These are phyloP conservation scores for Piaya cayana DNA, from an alignment of 2,113 vertebrate genomes.

Conservation along the genomic window DNA sequence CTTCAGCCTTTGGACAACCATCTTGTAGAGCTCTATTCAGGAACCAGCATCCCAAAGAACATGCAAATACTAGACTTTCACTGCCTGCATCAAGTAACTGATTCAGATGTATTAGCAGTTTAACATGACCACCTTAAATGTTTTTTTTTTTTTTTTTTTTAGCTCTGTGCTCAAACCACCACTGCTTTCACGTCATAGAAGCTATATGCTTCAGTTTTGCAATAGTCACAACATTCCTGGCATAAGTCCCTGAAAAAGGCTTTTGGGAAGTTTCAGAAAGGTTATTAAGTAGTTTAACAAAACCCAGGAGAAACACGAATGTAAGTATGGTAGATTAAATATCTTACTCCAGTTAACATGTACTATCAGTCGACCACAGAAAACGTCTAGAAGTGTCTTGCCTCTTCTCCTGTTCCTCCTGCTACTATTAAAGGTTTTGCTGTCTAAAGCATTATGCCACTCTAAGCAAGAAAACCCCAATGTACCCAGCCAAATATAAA, in stretches of 20 bases:
- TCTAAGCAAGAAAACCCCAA: background rate
- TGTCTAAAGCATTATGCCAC: background rate
- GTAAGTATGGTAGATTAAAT: background rate
- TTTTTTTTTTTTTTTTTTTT: rapidly evolving
- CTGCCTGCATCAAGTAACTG: background rate
- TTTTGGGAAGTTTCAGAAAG: slow-evolving; percentile 2
- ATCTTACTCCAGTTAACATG: background rate
- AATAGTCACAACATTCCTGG: background rate
- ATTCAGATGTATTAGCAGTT: background rate
- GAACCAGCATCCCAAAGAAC: background rate
- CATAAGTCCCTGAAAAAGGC: background rate
- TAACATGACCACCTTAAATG: background rate
- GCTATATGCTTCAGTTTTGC: background rate
- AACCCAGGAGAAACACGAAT: background rate
- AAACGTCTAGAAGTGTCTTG: background rate
- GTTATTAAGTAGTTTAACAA: slow-evolving; percentile 6
- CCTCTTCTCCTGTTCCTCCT: background rate
- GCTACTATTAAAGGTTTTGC: background rate
- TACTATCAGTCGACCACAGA: background rate
- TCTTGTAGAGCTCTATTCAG: background rate
- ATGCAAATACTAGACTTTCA: background rate
- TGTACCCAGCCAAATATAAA: background rate
- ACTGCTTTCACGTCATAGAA: background rate
- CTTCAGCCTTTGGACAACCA: background rate
- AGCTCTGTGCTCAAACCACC: background rate